These are phyloP conservation scores for Chaetogeoica ovagalla DNA, from an alignment of 2,888 invertebrate genomes.

Conservation along the genomic window DNA sequence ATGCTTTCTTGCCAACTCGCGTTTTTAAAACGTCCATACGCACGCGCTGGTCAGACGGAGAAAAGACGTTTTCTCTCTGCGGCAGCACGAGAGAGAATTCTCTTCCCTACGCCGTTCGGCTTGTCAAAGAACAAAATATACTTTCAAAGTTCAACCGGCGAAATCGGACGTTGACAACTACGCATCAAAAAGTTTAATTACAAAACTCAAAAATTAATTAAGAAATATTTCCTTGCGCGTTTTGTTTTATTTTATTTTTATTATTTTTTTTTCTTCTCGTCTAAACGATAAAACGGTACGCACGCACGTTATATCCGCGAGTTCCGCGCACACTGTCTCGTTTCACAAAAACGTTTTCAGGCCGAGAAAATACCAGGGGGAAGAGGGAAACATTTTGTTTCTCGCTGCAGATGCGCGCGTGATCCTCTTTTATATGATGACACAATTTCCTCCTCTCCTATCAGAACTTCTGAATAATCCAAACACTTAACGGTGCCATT, in stretches of 20 bases:
- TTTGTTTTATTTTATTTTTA: background rate
- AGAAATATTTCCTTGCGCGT: background rate
- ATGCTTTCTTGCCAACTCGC: constrained; percentile 38
- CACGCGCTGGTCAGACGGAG: constrained; percentile 1
- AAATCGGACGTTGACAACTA: background rate
- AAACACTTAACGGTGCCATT: background rate
- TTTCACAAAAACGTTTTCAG: no score
- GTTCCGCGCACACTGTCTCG: no score
- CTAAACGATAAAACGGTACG: background rate
- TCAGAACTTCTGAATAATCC: background rate
- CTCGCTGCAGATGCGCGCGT: no score
- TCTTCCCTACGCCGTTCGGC: background rate
- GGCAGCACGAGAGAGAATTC: background rate
- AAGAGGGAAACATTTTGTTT: background rate
- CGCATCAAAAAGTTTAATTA: constrained; percentile 18
- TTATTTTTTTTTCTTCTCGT: background rate
- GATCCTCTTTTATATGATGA: background rate
- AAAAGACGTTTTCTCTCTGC: constrained; percentile 26
- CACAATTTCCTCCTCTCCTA: background rate
- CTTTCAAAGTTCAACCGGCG: background rate
- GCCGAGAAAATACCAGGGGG: background rate
- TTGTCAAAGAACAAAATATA: constrained; percentile 20
- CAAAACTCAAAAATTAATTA: constrained; percentile 17
- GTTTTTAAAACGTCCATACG: constrained; percentile 27
- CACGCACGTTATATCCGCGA: no score